These are phyloP conservation scores for Poeciliopsis paucimaculata DNA, from an alignment of 2,797 vertebrate genomes.

Conservation along the genomic window DNA sequence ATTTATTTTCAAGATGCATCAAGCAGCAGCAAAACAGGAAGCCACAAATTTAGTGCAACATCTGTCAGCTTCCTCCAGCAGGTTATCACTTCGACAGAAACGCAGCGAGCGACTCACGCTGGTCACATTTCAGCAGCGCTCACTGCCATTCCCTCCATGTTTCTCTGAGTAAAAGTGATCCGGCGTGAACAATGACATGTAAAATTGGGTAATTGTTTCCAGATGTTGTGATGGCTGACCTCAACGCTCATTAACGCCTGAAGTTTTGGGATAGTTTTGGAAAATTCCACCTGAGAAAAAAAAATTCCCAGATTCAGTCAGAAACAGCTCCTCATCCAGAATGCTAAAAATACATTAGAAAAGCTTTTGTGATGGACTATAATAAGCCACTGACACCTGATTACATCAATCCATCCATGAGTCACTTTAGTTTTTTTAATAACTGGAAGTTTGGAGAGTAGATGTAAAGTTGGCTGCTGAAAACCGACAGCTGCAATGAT, in stretches of 20 bases:
- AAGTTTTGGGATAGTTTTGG: not conserved
- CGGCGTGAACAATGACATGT: not conserved
- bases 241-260: not conserved
- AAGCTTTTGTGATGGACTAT: not conserved
- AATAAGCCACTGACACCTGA: not conserved
- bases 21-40: conserved; percentile 63
- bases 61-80: conserved; percentile 30
- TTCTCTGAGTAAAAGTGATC: not conserved
- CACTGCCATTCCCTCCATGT: too few relatives aligned
- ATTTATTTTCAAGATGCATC: not conserved
- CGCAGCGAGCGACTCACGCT: not conserved
- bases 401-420: not conserved
- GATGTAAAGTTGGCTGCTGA: not conserved
- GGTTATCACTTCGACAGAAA: not conserved
- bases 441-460: not conserved
- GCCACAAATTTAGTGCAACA: conserved; percentile 38
- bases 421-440: not conserved
- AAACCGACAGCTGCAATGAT: not conserved
- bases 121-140: not conserved
- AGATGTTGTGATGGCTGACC: not conserved
- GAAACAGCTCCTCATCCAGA: not conserved
- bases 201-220: not conserved
- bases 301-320: conserved; percentile 1
- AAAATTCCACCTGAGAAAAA: not conserved
- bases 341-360: not conserved